Evolutionary conservation across 2,888 invertebrate species (phyloP).

Genomic region (Stenichneumon culpator): DNA sequence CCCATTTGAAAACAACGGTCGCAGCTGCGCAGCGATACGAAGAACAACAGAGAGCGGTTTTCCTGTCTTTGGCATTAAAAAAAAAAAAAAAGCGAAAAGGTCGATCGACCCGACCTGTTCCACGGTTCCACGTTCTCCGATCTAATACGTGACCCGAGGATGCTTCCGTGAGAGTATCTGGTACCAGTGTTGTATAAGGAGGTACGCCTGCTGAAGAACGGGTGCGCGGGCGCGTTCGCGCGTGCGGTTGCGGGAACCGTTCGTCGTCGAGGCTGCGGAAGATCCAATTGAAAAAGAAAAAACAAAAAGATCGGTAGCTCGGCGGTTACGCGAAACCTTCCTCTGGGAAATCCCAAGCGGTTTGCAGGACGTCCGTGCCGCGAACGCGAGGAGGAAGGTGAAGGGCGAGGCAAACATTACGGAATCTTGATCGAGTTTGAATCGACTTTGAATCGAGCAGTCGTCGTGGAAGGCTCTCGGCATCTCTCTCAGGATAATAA

Average conservation of each 20-base stretch:
- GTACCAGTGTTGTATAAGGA: neutral
- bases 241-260: conserved; percentile 38
- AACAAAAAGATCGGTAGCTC: conserved; percentile 33
- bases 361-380: neutral
- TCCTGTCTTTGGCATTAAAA: neutral
- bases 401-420: conserved; percentile 1
- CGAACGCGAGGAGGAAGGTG: neutral
- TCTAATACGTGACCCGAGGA: conserved; percentile 49
- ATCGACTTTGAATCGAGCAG: conserved; percentile 32
- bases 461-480: conserved; percentile 24
- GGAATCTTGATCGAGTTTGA: conserved; percentile 28
- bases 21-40: conserved; percentile 1
- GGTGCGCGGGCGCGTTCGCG: conserved; percentile 6
- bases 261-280: conserved; percentile 39
- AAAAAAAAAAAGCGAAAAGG: neutral
- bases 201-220: neutral
- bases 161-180: conserved; percentile 49
- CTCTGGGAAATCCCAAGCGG: conserved; percentile 46
- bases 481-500: conserved; percentile 40
- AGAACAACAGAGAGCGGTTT: neutral
- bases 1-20: neutral
- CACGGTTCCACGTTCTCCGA: conserved; percentile 42
- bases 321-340: conserved; percentile 33
- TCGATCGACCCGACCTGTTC: conserved; percentile 25
- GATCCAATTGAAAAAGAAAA: conserved; percentile 33